phyloP scores from a whole-genome alignment of 2,797 vertebrate species.

The Gouania willdenowi region DNA sequence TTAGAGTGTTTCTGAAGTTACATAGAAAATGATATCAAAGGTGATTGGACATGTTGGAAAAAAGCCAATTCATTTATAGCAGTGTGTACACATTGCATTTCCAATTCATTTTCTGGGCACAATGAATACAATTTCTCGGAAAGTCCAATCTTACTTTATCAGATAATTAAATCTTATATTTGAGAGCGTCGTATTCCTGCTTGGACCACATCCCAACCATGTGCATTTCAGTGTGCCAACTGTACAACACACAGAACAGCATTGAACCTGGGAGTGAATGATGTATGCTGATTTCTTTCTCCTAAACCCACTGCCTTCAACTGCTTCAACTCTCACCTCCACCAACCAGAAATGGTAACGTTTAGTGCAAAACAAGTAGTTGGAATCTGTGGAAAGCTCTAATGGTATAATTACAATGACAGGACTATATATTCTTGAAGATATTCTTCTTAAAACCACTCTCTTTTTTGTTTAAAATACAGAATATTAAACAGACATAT shows the following conservation, averaged over 20 bases:
- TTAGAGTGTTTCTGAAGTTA: too few relatives aligned
- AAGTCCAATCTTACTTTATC: constrained; percentile 53
- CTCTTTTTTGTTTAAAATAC: too few relatives aligned
- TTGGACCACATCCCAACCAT: constrained; percentile 27
- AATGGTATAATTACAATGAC: too few relatives aligned
- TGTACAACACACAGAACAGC: constrained; percentile 13
- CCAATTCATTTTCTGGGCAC: constrained; percentile 38
- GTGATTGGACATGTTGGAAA: constrained; percentile 17
- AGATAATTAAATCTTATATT: constrained; percentile 68
- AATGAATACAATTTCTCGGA: constrained; percentile 49
- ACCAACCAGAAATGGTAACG: too few relatives aligned
- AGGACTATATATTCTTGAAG: too few relatives aligned
- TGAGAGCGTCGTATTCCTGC: constrained; percentile 20
- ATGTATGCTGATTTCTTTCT: constrained; percentile 24
- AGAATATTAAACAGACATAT: too few relatives aligned
- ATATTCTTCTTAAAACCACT: too few relatives aligned
- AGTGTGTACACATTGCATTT: constrained; percentile 31
- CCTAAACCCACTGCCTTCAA: too few relatives aligned
- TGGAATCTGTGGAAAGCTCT: too few relatives aligned
- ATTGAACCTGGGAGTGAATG: constrained; percentile 21
- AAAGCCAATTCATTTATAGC: constrained; percentile 14
- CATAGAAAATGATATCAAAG: constrained; percentile 4
- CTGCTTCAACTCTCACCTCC: too few relatives aligned
- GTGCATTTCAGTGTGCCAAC: constrained; percentile 28
- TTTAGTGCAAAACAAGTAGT: too few relatives aligned